These are phyloP conservation scores for Anagyrus pseudococci DNA, from an alignment of 2,888 invertebrate species.

Conservation along the genomic window DNA sequence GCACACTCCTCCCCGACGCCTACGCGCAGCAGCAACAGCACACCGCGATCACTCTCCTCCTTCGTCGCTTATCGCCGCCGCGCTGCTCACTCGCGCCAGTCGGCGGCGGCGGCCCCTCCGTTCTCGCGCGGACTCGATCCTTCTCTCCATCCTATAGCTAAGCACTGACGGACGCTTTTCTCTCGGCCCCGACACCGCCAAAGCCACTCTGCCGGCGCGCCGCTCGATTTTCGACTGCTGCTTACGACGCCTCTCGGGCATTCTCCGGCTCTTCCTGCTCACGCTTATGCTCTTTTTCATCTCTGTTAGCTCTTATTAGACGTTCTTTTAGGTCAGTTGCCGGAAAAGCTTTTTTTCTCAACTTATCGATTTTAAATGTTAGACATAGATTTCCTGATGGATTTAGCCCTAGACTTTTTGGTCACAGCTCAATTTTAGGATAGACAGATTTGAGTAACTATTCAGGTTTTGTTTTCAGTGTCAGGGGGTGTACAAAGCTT, in stretches of 20 bases:
- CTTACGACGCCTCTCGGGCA: background rate
- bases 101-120: background rate
- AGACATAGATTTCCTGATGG: slow-evolving; percentile 17
- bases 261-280: background rate
- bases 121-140: background rate
- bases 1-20: slow-evolving; percentile 2
- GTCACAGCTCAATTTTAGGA: too few relatives aligned
- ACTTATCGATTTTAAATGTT: background rate
- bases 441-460: too few relatives aligned
- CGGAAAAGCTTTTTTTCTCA: slow-evolving; percentile 19
- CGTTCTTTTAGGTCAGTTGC: too few relatives aligned
- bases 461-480: too few relatives aligned
- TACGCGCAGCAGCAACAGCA: slow-evolving; percentile 14
- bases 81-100: background rate
- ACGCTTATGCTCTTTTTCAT: background rate
- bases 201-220: too few relatives aligned
- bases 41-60: slow-evolving; percentile 5
- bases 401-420: slow-evolving; percentile 16
- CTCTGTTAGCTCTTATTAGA: too few relatives aligned
- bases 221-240: too few relatives aligned
- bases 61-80: too few relatives aligned
- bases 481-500: too few relatives aligned
- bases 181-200: slow-evolving; percentile 4
- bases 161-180: background rate
- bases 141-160: background rate